Evolutionary conservation across 2,113 vertebrate genomes (phyloP), one percentile per base, ranked within the genome.

Genomic region (Aptenodytes patagonicus): DNA sequence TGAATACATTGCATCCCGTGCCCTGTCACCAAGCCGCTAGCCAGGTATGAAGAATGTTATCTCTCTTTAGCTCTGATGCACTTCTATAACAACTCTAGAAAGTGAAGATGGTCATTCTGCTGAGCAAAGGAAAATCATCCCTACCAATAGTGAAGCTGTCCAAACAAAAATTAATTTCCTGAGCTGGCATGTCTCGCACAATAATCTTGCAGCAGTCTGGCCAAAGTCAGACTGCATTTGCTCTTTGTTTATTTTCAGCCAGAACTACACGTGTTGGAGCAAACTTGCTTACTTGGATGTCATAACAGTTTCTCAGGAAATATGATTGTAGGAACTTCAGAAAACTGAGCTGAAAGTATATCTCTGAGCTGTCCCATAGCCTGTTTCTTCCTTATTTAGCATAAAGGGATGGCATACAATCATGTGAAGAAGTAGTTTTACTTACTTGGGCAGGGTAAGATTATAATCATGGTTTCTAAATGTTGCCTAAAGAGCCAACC

Each of bases 111-210:
- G 10, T 40, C 60, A 60, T 42, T 92, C 62, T 31, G 17, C 36
- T 46, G 38, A 72, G n/a, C 40, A 95, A 54, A 92, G 31, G 34
- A 95, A 90, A 92, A 79, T 36, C 17, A 57, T 40, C 34, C n/a
- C 34, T 87, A 90, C 51, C 31, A 66, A 42, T 3, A 83, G 10
- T 15, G 42, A 90, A 78, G 61, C 11, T 88, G 28, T 62, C 54
- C n/a, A 47, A 94, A 81, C 3, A 85, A 81, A 92, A 83, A 75
- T 66, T 70, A 31, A 78, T 89, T 95, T 84, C 66, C 46, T 91
- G 72, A 68, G 28, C 68, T 83, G 65, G 11, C 46, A 57, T 11
- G 26, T 58, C 47, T 62, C 8, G 0, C 31, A 13, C 69, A 58
- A 87, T 83, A 44, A 78, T 92, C 77, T 90, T 81, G 49, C 4